A percentile compares a stretch with the other conserved stretches of the same genome.
Conservation (phyloP, 2,888 invertebrate species). For the Chesias legatella region DNA sequence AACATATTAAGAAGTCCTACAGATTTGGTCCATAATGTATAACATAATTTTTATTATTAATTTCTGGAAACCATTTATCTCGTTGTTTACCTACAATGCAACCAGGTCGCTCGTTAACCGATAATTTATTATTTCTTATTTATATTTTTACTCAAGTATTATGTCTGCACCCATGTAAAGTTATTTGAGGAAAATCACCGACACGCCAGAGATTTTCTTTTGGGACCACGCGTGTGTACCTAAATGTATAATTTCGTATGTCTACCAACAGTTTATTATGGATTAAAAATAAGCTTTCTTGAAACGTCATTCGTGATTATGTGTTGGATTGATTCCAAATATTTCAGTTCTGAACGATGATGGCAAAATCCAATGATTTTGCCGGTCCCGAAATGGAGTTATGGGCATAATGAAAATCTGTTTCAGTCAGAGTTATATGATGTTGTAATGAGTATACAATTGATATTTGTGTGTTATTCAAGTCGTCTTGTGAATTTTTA, state of each 20-base stretch:
- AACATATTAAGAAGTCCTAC: no score
- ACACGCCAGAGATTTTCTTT: no score
- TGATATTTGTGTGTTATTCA: slow-evolving; percentile 1
- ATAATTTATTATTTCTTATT: slow-evolving; percentile 5
- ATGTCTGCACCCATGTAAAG: no score
- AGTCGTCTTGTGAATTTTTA: slow-evolving; percentile 1
- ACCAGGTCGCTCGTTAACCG: slow-evolving; percentile 9
- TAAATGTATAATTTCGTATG: no score
- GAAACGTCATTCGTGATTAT: slow-evolving; percentile 18
- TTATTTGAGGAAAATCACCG: no score
- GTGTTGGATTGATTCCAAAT: slow-evolving; percentile 42
- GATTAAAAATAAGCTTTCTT: slow-evolving; percentile 28
- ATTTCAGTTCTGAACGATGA: slow-evolving; percentile 17
- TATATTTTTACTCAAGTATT: background rate
- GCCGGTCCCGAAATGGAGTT: background rate
- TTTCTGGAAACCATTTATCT: background rate
- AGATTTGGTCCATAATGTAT: no score
- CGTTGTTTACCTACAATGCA: slow-evolving; percentile 4
- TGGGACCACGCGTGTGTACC: no score
- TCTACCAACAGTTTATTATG: background rate
- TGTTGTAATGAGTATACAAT: slow-evolving; percentile 5
- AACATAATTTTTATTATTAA: background rate
- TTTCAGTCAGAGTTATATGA: slow-evolving; percentile 2
- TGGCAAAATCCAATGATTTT: background rate
- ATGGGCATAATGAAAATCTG: background rate